Evolutionary conservation across 2,888 invertebrate genomes (phyloP), one percentile per base, ranked within the genome.

Genomic region (Lasioglossum calceatum): DNA sequence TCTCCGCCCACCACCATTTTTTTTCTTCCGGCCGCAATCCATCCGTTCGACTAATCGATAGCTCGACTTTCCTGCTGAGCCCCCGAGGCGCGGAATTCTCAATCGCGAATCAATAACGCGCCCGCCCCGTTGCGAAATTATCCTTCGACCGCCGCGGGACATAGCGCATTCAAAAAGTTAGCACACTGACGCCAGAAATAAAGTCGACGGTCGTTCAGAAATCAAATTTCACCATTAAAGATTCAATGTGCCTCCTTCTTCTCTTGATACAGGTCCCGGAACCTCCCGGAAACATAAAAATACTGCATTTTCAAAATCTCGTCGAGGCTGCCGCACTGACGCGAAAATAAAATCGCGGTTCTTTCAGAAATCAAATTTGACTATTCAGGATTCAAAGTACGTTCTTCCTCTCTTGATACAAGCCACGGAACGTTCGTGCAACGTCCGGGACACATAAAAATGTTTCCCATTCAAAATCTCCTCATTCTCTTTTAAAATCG

Each of bases 61-160:
- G 75, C 71, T 42, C 78, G 42, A 73, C 61, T 79, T 82, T 71
- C 74, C 50, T 70, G 32, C 50, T 76, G 23, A 10, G 36, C 58
- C 36, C 71, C n/a, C 47, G 36, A 36, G 47, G 39, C 79, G 42
- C 47, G 36, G 54, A 86, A 77, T 82, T 81, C 84, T 75, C 72
- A 79, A 81, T 84, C 77, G 79, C 82, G 72, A 64, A 79, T 85
- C 85, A 58, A 85, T 79, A 73, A 58, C 76, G 71, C 54, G 32
- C 32, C 44, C 58, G 54, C 47, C 77, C 61, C 58, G 50, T 47
- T 61, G 44, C 47, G 73, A 74, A 78, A 74, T 78, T 42, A 67
- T 67, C 19, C 67, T 36, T 23, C 19, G 8, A 19, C 36, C 1
- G 67, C 67, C 67, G 4, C 27, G 4, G 61, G n/a, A 5, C 27